Evolutionary conservation across 2,113 vertebrate genomes (phyloP).

Genomic region (Dipodomys ordii): DNA sequence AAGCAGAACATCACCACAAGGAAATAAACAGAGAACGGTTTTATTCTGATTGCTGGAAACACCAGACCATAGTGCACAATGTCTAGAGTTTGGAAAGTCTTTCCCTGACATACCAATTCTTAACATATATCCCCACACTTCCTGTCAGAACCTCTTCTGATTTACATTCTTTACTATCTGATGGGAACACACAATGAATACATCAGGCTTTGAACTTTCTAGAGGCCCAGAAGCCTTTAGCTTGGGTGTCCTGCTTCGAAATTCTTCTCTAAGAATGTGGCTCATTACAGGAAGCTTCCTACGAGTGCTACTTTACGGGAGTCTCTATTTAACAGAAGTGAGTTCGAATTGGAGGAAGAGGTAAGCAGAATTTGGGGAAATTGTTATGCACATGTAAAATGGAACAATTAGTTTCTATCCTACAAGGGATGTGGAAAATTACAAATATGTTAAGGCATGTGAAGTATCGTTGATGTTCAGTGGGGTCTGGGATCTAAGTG

Average conservation of each 20-base stretch:
- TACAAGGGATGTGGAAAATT: background rate
- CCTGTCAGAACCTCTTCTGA: background rate
- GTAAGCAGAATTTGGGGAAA: background rate
- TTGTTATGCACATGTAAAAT: slow-evolving; percentile 6
- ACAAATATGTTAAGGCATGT: background rate
- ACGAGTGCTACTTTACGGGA: background rate
- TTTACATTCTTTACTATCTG: background rate
- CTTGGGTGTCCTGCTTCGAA: background rate
- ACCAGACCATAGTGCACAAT: background rate
- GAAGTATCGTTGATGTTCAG: background rate
- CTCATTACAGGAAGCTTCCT: background rate
- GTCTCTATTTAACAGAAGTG: background rate
- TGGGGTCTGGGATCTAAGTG: background rate
- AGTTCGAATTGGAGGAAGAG: background rate
- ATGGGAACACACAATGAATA: background rate
- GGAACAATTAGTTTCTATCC: background rate
- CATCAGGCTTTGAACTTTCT: background rate
- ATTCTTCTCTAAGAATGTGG: rapidly evolving
- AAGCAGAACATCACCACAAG: background rate
- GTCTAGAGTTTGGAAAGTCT: background rate
- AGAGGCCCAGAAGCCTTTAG: background rate
- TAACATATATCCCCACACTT: background rate
- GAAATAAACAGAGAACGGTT: background rate
- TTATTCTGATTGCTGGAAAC: background rate
- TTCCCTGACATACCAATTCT: background rate